phyloP scores from a whole-genome alignment of 2,888 invertebrate species.

The Gortyna flavago region DNA sequence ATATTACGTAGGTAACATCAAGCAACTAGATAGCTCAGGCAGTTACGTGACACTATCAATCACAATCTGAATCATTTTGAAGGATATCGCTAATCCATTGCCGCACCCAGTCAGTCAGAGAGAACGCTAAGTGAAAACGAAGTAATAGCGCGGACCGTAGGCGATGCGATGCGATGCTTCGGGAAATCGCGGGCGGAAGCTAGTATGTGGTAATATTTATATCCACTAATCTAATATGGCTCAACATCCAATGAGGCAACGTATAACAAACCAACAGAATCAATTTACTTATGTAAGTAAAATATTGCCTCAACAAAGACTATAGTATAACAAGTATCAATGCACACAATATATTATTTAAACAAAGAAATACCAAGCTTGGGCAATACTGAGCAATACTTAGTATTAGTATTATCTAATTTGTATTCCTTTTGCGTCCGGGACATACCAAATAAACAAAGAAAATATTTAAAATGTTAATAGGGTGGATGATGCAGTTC shows the following conservation, averaged over 20 bases:
- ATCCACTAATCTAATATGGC: background rate
- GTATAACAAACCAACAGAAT: background rate
- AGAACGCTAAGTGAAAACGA: too few relatives aligned
- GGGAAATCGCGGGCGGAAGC: background rate
- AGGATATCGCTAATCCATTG: too few relatives aligned
- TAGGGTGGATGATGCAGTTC: slow-evolving; percentile 23
- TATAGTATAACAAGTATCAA: background rate
- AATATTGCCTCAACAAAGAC: slow-evolving; percentile 5
- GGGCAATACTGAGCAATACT: slow-evolving; percentile 11
- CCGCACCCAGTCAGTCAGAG: too few relatives aligned
- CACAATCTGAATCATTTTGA: too few relatives aligned
- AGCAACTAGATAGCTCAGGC: background rate
- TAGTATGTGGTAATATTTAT: background rate
- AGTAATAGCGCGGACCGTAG: too few relatives aligned
- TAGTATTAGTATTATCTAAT: slow-evolving; percentile 25
- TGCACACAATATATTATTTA: slow-evolving; percentile 7
- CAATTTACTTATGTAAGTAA: slow-evolving; percentile 25
- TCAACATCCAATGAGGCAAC: background rate
- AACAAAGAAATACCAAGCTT: slow-evolving; percentile 29
- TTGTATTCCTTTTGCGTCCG: slow-evolving; percentile 48
- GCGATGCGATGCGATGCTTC: too few relatives aligned
- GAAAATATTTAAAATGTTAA: slow-evolving; percentile 42
- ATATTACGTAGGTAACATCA: background rate
- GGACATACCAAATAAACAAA: slow-evolving; percentile 46
- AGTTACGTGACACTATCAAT: too few relatives aligned